phyloP scores from a whole-genome alignment of 2,113 vertebrate genomes.

The Procavia capensis region DNA sequence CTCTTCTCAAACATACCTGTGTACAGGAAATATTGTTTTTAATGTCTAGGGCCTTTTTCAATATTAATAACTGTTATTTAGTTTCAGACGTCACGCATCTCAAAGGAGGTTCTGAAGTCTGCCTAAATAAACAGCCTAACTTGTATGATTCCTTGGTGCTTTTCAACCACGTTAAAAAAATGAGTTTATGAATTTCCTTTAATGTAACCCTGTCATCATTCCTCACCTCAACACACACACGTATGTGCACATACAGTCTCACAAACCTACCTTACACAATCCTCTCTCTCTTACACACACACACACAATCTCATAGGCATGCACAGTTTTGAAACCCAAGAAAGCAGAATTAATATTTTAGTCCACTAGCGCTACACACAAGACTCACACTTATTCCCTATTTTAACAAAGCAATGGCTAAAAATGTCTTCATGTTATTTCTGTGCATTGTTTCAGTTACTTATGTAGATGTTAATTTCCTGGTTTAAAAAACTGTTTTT shows the following conservation, averaged over 20 bases:
- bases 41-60: constrained; percentile 40
- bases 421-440: background rate
- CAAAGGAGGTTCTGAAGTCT: constrained; percentile 26
- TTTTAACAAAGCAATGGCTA: constrained; percentile 36
- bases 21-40: constrained; percentile 38
- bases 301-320: too few relatives aligned
- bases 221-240: background rate
- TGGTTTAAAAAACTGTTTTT: background rate
- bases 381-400: constrained; percentile 26
- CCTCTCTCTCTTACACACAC: too few relatives aligned
- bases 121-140: background rate
- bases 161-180: background rate
- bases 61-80: constrained; percentile 58
- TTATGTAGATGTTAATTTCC: constrained; percentile 26
- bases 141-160: background rate
- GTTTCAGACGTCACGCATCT: constrained; percentile 47
- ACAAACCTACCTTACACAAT: background rate
- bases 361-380: background rate
- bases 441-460: constrained; percentile 41
- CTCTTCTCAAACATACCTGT: background rate
- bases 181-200: background rate
- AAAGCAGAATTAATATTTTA: constrained; percentile 3
- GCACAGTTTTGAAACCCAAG: background rate
- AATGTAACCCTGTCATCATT: background rate
- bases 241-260: fast-evolving